Evolutionary conservation across 1,140 invertebrate genomes (phyloP), one percentile per base, ranked within the genome.

Genomic region (Drosophila novamexicana): DNA sequence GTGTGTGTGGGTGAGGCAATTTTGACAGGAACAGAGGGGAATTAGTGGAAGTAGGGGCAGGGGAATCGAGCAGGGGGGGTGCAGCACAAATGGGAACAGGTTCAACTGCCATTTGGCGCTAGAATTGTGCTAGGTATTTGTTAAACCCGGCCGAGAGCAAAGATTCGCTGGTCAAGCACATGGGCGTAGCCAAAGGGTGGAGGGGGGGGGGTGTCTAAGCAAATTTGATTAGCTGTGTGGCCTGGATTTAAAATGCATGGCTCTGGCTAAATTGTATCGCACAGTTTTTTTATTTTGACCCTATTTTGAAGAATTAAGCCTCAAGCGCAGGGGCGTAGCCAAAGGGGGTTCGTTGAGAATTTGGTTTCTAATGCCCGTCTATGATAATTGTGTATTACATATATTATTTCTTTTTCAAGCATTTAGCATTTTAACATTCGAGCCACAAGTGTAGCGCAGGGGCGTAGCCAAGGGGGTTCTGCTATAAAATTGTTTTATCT

Each of bases 91-190:
- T 65, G 61, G 37, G 44, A 66, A 59, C 74, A 73, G 62, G 72
- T 69, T 75, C 74, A 78, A 32, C 57, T 45, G 74, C 65, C 67
- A 79, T 81, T 73, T 70, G 59, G 63, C 42, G 40, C 52, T 40
- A 72, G 62, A 72, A 72, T 72, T 66, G 52, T 64, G 68, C 68
- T 70, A 70, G 59, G 49, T 54, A 39, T 45, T 50, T 58, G 39
- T 29, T 5, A 22, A 67, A 67, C 65, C 62, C 42, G 66, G 49
- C 58, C 66, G 4, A 50, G 32, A 52, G 50, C 50, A 36, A 34
- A 62, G 32, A 45, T 18, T 34, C 49, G 9, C 10, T 37, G 58
- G 32, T 50, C 34, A 29, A 34, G 34, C 12, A 29, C 22, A 29
- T 29, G 22, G 22, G 22, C 4, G 22, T 29, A 29, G 22, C 22